Conservation (phyloP, 2,113 vertebrate genomes). For the Rhinichthys klamathensis region DNA sequence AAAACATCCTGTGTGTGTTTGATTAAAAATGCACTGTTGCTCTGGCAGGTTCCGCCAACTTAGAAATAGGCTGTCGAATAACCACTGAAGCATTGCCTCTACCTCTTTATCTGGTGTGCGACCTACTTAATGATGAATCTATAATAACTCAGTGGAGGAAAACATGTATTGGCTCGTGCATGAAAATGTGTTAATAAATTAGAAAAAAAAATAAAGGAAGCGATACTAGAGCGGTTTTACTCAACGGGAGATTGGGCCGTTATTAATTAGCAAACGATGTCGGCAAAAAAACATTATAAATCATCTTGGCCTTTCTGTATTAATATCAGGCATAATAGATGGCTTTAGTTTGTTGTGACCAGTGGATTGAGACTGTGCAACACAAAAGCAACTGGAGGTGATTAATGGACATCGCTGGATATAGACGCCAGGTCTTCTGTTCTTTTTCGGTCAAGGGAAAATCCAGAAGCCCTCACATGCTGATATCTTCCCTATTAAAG, state of each 20-base stretch:
- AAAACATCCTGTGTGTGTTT: slow-evolving; percentile 47
- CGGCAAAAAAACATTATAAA: slow-evolving; percentile 44
- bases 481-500: slow-evolving; percentile 20
- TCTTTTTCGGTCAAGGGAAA: slow-evolving; percentile 19
- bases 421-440: slow-evolving; percentile 36
- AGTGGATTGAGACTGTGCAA: slow-evolving; percentile 40
- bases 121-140: slow-evolving; percentile 55
- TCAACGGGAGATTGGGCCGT: slow-evolving; percentile 19
- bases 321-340: slow-evolving; percentile 49
- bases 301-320: slow-evolving; percentile 48
- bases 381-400: slow-evolving; percentile 43
- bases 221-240: slow-evolving; percentile 28
- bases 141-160: slow-evolving; percentile 37
- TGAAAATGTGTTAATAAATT: slow-evolving; percentile 27
- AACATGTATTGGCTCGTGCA: slow-evolving; percentile 24
- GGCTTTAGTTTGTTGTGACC: slow-evolving; percentile 42
- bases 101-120: slow-evolving; percentile 47
- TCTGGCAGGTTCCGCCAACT: slow-evolving; percentile 40
- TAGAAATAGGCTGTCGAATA: slow-evolving; percentile 39
- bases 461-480: slow-evolving; percentile 19
- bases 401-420: slow-evolving; percentile 47
- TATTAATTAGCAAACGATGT: slow-evolving; percentile 51
- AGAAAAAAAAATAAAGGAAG: slow-evolving; percentile 15
- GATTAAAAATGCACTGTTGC: slow-evolving; percentile 47
- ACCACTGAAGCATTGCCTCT: slow-evolving; percentile 42